phyloP scores from a whole-genome alignment of 1,140 invertebrate genomes.

The Bombus pyrosoma region DNA sequence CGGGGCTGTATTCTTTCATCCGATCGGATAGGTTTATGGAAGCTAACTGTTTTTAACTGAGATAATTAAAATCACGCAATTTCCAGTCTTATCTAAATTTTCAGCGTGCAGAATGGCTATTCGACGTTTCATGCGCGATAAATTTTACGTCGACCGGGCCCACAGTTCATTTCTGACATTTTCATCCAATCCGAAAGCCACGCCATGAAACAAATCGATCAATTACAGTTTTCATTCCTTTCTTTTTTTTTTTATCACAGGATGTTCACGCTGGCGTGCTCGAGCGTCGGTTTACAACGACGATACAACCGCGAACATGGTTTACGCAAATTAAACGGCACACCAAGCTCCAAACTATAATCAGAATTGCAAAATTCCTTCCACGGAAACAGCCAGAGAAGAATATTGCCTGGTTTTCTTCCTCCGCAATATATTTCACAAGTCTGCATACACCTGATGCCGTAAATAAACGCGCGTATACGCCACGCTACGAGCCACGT shows the following conservation, averaged over 20 bases:
- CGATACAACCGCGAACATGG: neutral
- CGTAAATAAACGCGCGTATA: constrained; percentile 17
- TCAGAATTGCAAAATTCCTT: constrained; percentile 52
- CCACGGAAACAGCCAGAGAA: constrained; percentile 28
- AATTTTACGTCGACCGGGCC: constrained; percentile 1
- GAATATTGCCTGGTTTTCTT: constrained; percentile 29
- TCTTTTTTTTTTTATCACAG: neutral
- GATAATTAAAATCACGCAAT: constrained; percentile 27
- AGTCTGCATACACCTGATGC: constrained; percentile 34
- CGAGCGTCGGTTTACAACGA: neutral
- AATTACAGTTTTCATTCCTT: constrained; percentile 9
- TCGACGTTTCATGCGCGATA: neutral
- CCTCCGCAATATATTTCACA: constrained; percentile 16
- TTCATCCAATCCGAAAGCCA: neutral
- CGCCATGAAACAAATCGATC: constrained; percentile 12
- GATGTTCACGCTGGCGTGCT: neutral
- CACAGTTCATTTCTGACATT: constrained; percentile 13
- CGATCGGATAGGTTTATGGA: neutral
- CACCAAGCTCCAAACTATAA: constrained; percentile 18
- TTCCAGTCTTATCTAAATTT: constrained; percentile 29
- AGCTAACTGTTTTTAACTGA: neutral
- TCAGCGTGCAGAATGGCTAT: neutral
- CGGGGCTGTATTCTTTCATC: neutral
- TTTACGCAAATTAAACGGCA: constrained; percentile 42
- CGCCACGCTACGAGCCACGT: neutral